Percentiles rank a stretch among this genome's conserved stretches.
phyloP scores from a whole-genome alignment of 2,888 invertebrate genomes.

The Liposcelis brunnea region DNA sequence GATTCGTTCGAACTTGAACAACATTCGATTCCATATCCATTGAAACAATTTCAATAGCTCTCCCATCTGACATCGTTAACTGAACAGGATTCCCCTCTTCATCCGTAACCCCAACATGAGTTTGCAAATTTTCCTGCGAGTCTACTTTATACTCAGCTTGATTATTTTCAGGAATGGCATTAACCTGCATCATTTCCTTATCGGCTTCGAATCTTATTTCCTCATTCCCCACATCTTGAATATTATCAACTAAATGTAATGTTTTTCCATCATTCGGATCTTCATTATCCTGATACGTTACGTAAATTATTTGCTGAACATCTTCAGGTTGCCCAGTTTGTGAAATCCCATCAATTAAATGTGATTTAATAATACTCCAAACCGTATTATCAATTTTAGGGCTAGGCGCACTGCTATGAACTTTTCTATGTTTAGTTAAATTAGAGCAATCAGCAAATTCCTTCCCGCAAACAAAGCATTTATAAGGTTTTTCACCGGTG shows the following conservation, averaged over 20 bases:
- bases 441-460: conserved; percentile 63
- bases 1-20: not conserved
- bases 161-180: no score
- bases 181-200: no score
- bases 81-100: conserved; percentile 49
- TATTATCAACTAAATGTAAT: conserved; percentile 22
- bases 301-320: conserved; percentile 31
- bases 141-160: no score
- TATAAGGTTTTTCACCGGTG: conserved; percentile 26
- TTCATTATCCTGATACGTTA: conserved; percentile 31
- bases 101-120: conserved; percentile 37
- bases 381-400: conserved; percentile 15
- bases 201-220: no score
- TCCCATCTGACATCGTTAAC: conserved; percentile 50
- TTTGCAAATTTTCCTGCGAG: no score
- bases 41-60: conserved; percentile 18
- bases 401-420: conserved; percentile 16
- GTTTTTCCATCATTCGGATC: conserved; percentile 27
- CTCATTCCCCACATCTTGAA: conserved; percentile 10
- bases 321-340: conserved; percentile 23
- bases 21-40: conserved; percentile 4
- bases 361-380: conserved; percentile 20
- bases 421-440: conserved; percentile 48
- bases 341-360: conserved; percentile 23
- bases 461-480: conserved; percentile 23